Evolutionary conservation across 2,888 invertebrate genomes (phyloP), one percentile per base, ranked within the genome.

Genomic region (Urechis unicinctus): DNA sequence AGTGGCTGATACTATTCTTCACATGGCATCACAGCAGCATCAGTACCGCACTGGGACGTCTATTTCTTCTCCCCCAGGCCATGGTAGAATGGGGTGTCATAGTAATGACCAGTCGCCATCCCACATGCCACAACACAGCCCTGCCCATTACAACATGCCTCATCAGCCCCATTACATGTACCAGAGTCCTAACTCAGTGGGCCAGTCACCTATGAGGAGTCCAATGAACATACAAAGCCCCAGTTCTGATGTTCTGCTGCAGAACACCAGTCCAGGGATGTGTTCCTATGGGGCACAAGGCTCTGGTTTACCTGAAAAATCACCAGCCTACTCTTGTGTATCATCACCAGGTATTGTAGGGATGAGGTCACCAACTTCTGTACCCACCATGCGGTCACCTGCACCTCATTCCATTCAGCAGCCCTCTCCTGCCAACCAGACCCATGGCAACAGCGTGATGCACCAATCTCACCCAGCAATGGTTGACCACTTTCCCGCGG

Each of bases 1-100:
- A 58, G 72, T 74, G 4, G 74, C 74, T 17, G 73, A 74, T 57
- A 71, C 67, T 52, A 74, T 74, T 50, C 64, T 74, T n/a, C 74
- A 74, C 51, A 72, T 74, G 68, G 71, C 71, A 29, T 62, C 70
- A 17, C 22, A 13, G 22, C 45, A 45, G n/a, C n/a, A n/a, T n/a
- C n/a, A n/a, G n/a, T n/a, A n/a, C n/a, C n/a, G n/a, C n/a, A n/a
- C n/a, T n/a, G n/a, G n/a, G n/a, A n/a, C n/a, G n/a, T n/a, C n/a
- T n/a, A n/a, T n/a, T n/a, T n/a, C n/a, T n/a, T n/a, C n/a, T n/a
- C n/a, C n/a, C n/a, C n/a, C n/a, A n/a, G n/a, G n/a, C n/a, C n/a
- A n/a, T n/a, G n/a, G n/a, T n/a, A n/a, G n/a, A n/a, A n/a, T n/a
- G n/a, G n/a, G n/a, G n/a, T n/a, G n/a, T n/a, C n/a, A n/a, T n/a